Conservation (phyloP, 2,888 invertebrate species). For the Pediacus dermestoides region DNA sequence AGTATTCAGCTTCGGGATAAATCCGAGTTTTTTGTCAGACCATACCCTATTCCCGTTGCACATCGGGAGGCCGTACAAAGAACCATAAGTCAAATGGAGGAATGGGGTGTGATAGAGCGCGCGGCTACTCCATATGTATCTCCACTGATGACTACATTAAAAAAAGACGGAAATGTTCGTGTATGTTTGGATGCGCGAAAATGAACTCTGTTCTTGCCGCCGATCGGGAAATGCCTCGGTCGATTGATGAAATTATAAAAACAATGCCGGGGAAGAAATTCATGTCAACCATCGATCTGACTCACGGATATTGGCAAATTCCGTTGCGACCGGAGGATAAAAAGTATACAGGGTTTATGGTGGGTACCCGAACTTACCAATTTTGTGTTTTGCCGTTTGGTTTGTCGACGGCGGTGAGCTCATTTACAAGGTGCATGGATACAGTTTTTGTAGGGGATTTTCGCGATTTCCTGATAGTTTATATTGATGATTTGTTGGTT, state of each 20-base stretch:
- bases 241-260: conserved; percentile 22
- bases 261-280: conserved; percentile 18
- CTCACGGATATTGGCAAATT: conserved; percentile 31
- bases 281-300: conserved; percentile 25
- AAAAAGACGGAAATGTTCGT: conserved; percentile 28
- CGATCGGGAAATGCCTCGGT: conserved; percentile 15
- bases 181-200: conserved; percentile 32
- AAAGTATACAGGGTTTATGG: conserved; percentile 28
- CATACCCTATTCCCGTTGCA: conserved; percentile 3
- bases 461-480: conserved; percentile 15
- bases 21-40: too few species aligned
- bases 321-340: conserved; percentile 18
- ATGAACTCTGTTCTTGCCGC: conserved; percentile 16
- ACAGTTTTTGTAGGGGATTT: conserved; percentile 19
- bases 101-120: conserved; percentile 29
- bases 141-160: conserved; percentile 27
- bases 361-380: conserved; percentile 21
- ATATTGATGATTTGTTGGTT: conserved; percentile 24
- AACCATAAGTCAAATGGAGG: conserved; percentile 22
- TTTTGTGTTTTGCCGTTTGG: conserved; percentile 24
- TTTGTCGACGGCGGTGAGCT: conserved; percentile 17
- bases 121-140: conserved; percentile 29
- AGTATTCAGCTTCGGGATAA: too few species aligned
- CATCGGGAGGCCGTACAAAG: not conserved
- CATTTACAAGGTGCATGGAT: conserved; percentile 21